Evolutionary conservation across 2,113 vertebrate species (phyloP), one percentile per base, ranked within the genome.

Genomic region (Nyctibius bracteatus): DNA sequence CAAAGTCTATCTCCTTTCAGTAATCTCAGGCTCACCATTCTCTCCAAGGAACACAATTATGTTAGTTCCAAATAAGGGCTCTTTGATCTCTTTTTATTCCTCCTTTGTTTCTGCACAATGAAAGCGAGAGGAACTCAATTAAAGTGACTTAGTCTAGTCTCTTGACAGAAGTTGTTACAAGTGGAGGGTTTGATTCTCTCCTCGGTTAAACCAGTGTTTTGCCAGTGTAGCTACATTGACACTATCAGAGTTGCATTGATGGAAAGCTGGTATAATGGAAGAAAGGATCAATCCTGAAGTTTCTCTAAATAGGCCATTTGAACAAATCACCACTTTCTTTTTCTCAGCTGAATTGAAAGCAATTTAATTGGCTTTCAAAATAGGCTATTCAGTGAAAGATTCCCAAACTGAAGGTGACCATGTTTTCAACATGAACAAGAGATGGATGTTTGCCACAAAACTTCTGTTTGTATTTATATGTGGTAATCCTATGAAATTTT

Each of bases 61-160:
- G 94, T 96, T 96, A 81, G 92, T 84, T 96, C 95, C 95, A 96
- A 92, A 96, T 95, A 97, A 97, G 88, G 91, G 68, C 83, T 95
- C 94, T 96, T 97, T 97, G 95, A 97, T 96, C 95, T 95, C 90
- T 94, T 96, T 95, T 96, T 95, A 96, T 95, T 95, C 95, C 89
- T 94, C 63, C 97, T 96, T 96, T 95, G 93, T 97, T 96, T 96
- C 96, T 39, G 85, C 85, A 94, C 93, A 96, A 94, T 92, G 85
- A 96, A 90, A 94, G 94, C 2, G 12, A 96, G 93, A 75, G 85
- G 87, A 97, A 96, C 95, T 97, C 95, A 96, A 95, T 97, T 95
- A 96, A 96, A 90, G 91, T 92, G 93, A 95, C 94, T 97, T 92
- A 94, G 83, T 77, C 89, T 87, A 47, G 91, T 91, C 94, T 94